Conservation (phyloP, 2,888 invertebrate genomes). For the Aplocera efformata region DNA sequence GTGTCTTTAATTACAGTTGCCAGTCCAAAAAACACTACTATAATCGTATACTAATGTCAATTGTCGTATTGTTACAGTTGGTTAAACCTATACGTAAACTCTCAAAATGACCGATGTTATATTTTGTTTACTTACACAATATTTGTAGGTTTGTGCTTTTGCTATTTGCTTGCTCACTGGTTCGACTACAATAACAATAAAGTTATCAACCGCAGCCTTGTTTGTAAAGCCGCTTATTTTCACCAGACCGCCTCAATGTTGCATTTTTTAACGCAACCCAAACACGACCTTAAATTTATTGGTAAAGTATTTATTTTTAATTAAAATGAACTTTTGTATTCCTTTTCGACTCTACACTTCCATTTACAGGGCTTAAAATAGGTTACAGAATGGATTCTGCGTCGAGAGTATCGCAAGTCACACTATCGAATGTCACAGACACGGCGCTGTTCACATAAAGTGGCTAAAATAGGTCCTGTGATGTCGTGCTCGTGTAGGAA, state of each 20-base stretch:
- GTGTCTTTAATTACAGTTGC: too few relatives aligned
- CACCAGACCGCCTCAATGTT: conserved; percentile 34
- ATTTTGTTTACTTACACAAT: too few relatives aligned
- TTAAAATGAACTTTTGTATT: conserved; percentile 23
- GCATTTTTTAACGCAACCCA: conserved; percentile 38
- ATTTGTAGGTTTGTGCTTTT: background rate
- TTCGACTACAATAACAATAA: conserved; percentile 51
- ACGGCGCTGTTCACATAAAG: conserved; percentile 56
- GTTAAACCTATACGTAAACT: too few relatives aligned
- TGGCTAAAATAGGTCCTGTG: conserved; percentile 66
- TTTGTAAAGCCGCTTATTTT: conserved; percentile 50
- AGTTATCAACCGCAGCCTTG: conserved; percentile 50
- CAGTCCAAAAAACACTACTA: too few relatives aligned
- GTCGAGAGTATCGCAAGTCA: conserved; percentile 56
- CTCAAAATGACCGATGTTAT: too few relatives aligned
- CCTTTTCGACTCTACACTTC: conserved; percentile 30
- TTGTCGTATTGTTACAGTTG: too few relatives aligned
- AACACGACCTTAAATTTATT: conserved; percentile 44
- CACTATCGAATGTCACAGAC: conserved; percentile 65
- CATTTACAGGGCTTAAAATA: conserved; percentile 36
- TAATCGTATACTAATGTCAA: too few relatives aligned
- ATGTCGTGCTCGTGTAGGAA: conserved; percentile 54
- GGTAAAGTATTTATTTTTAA: conserved; percentile 46
- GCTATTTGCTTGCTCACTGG: conserved; percentile 15
- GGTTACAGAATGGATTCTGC: conserved; percentile 33